A percentile compares a stretch with the other conserved stretches of the same genome.
Conservation (phyloP, 2,113 vertebrate genomes). For the Pterocles gutturalis region DNA sequence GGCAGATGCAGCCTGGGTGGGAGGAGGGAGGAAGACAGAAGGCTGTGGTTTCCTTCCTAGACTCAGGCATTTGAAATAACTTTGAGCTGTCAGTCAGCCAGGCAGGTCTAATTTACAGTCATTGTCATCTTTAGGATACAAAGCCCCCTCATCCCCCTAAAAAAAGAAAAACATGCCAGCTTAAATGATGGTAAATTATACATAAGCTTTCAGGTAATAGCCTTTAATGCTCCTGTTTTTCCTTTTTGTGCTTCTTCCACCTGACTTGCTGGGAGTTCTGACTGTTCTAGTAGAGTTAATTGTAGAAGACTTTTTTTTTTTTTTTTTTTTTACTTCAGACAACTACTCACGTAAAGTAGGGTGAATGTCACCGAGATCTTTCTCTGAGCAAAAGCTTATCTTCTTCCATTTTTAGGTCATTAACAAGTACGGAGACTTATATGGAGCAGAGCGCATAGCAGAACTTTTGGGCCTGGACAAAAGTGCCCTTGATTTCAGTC, state of each 20-base stretch:
- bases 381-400: not conserved
- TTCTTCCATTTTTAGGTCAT: slow-evolving; percentile 85
- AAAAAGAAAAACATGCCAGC: slow-evolving; percentile 56
- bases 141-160: slow-evolving; percentile 18
- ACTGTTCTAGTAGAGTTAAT: slow-evolving; percentile 25
- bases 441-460: slow-evolving; percentile 94
- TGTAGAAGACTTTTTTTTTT: not conserved
- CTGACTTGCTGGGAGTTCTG: slow-evolving; percentile 16
- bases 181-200: slow-evolving; percentile 58
- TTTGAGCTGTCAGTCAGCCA: slow-evolving; percentile 37
- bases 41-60: slow-evolving; percentile 36
- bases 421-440: slow-evolving; percentile 97
- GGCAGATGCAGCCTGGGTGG: not conserved
- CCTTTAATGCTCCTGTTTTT: slow-evolving; percentile 38
- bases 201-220: slow-evolving; percentile 43
- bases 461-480: slow-evolving; percentile 96
- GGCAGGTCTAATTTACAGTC: slow-evolving; percentile 37
- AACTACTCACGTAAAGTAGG: not conserved
- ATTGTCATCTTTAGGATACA: slow-evolving; percentile 31
- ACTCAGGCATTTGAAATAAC: not conserved
- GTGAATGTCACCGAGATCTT: not conserved
- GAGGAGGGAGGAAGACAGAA: slow-evolving; percentile 15
- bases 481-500: slow-evolving; percentile 96
- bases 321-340: not conserved
- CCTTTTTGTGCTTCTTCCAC: not conserved